Conservation (phyloP, 2,797 vertebrate species). For the Crocodylus rhombifer region DNA sequence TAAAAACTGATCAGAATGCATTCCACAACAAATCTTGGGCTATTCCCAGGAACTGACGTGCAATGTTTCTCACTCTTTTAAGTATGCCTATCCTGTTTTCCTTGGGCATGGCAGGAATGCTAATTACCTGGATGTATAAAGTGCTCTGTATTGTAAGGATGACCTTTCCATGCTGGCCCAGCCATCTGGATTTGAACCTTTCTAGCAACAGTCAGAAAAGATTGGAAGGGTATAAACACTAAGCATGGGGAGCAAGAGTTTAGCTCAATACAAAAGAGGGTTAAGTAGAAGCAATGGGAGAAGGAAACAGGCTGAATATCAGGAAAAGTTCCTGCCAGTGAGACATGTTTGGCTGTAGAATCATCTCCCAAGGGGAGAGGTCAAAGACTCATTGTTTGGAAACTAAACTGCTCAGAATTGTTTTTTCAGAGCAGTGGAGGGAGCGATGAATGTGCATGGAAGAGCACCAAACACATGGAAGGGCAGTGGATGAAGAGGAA, state of each 20-base stretch:
- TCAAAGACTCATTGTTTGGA: conserved; percentile 77
- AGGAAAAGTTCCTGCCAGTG: conserved; percentile 77
- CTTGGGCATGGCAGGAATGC: conserved; percentile 21
- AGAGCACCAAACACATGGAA: conserved; percentile 63
- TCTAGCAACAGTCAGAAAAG: conserved; percentile 6
- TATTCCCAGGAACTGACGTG: conserved; percentile 23
- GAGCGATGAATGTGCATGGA: conserved; percentile 57
- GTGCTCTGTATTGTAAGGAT: not conserved
- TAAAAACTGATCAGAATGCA: conserved; percentile 69
- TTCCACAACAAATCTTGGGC: conserved; percentile 55
- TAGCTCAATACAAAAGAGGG: conserved; percentile 65
- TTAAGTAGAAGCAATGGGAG: conserved; percentile 69
- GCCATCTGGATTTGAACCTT: not conserved
- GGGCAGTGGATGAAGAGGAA: not conserved
- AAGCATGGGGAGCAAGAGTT: conserved; percentile 8
- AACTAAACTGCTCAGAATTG: conserved; percentile 67
- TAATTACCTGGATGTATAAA: not conserved
- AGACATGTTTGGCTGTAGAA: conserved; percentile 78
- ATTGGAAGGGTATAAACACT: conserved; percentile 34
- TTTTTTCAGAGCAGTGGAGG: conserved; percentile 56
- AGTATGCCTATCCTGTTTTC: conserved; percentile 54
- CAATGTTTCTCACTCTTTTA: conserved; percentile 59
- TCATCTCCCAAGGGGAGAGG: conserved; percentile 76
- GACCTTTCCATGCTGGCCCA: conserved; percentile 16
- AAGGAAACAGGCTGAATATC: conserved; percentile 76